These are phyloP conservation scores for Falco berigora DNA, from an alignment of 2,797 vertebrate genomes.

Conservation along the genomic window DNA sequence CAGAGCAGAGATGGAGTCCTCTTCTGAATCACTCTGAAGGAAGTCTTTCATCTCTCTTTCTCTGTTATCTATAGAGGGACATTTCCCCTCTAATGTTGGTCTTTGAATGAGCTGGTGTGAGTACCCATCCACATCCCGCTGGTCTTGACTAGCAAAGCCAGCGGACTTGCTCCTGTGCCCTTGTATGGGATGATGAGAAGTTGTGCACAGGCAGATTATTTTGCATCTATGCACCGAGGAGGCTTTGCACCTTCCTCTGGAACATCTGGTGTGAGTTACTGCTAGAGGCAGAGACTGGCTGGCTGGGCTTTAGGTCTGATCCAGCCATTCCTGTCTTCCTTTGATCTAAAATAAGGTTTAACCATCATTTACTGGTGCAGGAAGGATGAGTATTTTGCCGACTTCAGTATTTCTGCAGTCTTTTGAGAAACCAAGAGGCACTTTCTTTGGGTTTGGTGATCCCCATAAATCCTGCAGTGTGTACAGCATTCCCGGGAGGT, in stretches of 20 bases:
- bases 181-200: not conserved
- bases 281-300: not conserved
- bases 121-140: not conserved
- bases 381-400: not conserved
- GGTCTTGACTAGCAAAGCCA: not conserved
- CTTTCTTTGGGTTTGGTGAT: not conserved
- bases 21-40: conserved; percentile 20
- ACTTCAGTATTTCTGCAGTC: not conserved
- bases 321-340: not conserved
- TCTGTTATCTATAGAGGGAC: not conserved
- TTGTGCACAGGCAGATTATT: not conserved
- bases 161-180: not conserved
- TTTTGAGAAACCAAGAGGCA: not conserved
- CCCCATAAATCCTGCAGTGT: not conserved
- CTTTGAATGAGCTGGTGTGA: not conserved
- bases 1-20: not conserved
- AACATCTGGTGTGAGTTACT: not conserved
- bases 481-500: not conserved
- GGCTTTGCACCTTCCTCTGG: not conserved
- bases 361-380: not conserved
- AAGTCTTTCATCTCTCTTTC: conserved; percentile 18
- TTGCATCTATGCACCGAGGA: not conserved
- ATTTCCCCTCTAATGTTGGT: not conserved
- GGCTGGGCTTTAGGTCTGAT: not conserved
- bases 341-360: not conserved